These are phyloP conservation scores for Camarhynchus parvulus DNA, from an alignment of 2,113 vertebrate genomes.

Conservation along the genomic window DNA sequence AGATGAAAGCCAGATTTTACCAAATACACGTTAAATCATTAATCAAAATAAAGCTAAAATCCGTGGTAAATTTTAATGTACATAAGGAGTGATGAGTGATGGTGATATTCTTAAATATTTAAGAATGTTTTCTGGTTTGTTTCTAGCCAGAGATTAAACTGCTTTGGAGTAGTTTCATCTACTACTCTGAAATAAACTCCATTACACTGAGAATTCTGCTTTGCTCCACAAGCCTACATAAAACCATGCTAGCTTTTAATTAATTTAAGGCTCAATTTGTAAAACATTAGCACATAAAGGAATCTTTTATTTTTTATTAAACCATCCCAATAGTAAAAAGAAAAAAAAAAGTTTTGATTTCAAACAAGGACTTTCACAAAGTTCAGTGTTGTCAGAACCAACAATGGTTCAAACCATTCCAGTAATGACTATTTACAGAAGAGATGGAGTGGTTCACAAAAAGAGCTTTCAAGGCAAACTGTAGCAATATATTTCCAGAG, in stretches of 20 bases:
- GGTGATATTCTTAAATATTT: background rate
- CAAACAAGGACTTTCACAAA: background rate
- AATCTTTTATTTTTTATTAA: background rate
- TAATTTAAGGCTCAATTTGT: background rate
- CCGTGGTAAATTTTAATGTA: background rate
- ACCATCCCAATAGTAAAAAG: accelerated
- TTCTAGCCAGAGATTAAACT: background rate
- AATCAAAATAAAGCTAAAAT: background rate
- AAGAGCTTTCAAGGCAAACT: slow-evolving; percentile 19
- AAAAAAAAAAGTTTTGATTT: background rate
- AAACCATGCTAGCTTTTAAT: background rate
- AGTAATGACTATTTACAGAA: slow-evolving; percentile 13
- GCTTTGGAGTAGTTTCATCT: background rate
- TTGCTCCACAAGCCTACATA: background rate
- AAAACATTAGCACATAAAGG: background rate
- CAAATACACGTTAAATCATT: background rate
- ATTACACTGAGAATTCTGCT: background rate
- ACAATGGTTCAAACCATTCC: background rate
- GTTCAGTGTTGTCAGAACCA: background rate
- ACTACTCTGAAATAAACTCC: background rate
- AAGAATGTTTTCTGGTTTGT: background rate
- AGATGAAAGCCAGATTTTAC: background rate
- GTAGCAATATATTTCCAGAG: slow-evolving; percentile 18
- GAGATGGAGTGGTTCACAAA: slow-evolving; percentile 11
- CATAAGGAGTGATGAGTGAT: background rate